Conservation (phyloP, 2,797 vertebrate species). For the Vireo griseus region DNA sequence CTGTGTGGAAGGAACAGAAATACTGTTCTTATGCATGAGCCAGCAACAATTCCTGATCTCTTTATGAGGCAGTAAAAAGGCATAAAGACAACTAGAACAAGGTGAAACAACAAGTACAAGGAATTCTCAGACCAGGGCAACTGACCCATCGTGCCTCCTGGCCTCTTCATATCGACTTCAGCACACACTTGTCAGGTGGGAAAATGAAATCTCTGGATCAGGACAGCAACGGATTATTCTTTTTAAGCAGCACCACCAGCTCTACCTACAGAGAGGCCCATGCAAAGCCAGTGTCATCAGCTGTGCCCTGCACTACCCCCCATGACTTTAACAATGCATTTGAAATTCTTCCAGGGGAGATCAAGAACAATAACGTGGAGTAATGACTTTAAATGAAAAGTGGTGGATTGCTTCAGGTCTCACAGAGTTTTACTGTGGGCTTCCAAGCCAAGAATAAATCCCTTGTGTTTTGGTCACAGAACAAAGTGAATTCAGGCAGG, state of each 20-base stretch:
- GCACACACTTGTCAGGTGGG: background rate
- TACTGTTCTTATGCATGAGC: background rate
- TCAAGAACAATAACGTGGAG: background rate
- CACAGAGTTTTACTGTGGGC: background rate
- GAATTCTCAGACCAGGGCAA: background rate
- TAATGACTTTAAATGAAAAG: background rate
- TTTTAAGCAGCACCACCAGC: background rate
- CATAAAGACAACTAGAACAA: background rate
- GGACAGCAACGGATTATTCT: background rate
- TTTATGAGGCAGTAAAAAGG: background rate
- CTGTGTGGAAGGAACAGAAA: background rate
- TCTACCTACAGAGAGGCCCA: background rate
- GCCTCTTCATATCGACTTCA: background rate
- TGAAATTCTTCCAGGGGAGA: background rate
- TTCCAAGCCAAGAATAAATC: background rate
- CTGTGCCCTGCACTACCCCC: background rate
- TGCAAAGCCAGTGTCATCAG: background rate
- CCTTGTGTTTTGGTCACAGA: background rate
- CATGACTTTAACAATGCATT: background rate
- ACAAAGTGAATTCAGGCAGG: background rate
- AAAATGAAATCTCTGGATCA: background rate
- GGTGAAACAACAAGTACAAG: background rate
- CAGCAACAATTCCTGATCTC: background rate
- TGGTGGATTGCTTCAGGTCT: background rate
- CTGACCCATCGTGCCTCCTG: rapidly evolving